Evolutionary conservation across 2,113 vertebrate species (phyloP).

Genomic region (Alethe castanea): DNA sequence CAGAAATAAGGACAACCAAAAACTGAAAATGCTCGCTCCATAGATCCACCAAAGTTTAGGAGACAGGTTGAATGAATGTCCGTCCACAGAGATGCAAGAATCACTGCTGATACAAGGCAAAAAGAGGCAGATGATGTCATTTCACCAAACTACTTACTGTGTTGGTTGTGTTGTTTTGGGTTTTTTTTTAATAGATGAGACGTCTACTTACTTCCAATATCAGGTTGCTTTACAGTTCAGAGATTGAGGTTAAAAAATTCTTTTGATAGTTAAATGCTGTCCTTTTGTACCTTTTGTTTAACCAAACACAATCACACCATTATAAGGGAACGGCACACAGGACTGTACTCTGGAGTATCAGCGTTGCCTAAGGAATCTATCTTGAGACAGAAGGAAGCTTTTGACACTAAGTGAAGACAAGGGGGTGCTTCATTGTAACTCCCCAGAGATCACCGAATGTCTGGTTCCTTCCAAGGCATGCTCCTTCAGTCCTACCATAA

Average conservation of each 20-base stretch:
- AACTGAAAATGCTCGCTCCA: neutral
- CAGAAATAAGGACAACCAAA: neutral
- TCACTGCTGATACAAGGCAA: neutral
- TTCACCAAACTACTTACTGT: neutral
- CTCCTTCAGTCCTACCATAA: neutral
- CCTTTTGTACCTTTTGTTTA: neutral
- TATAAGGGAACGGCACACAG: neutral
- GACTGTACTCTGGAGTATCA: neutral
- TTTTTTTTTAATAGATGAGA: neutral
- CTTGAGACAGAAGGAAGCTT: neutral
- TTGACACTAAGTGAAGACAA: neutral
- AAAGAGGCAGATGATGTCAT: neutral
- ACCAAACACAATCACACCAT: neutral
- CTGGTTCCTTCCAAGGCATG: neutral
- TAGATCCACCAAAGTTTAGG: neutral
- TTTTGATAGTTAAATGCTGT: neutral
- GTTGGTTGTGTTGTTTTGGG: accelerated
- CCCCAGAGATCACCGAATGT: neutral
- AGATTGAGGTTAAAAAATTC: neutral
- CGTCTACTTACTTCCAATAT: neutral
- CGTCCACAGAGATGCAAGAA: neutral
- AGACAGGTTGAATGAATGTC: neutral
- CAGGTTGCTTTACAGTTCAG: neutral
- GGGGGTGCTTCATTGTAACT: neutral
- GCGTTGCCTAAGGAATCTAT: neutral